Conservation (phyloP, 2,113 vertebrate genomes). For the Muntiacus muntjak region DNA sequence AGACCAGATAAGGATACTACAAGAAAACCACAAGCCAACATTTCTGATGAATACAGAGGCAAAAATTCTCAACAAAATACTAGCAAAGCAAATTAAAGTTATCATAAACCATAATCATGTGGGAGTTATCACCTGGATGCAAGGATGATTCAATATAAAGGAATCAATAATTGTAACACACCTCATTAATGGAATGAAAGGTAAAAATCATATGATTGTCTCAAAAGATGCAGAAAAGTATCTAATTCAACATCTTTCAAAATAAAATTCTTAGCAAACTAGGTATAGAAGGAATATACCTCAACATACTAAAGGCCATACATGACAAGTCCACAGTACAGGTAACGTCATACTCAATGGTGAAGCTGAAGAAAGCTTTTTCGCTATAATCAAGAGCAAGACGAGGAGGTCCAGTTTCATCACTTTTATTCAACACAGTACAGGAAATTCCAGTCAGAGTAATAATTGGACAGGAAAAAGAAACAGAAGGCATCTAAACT, state of each 20-base stretch:
- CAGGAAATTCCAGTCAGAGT: neutral
- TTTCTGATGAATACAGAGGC: neutral
- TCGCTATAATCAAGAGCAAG: neutral
- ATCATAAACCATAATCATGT: neutral
- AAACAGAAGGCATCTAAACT: neutral
- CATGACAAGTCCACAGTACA: neutral
- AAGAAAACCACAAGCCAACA: neutral
- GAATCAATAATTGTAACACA: neutral
- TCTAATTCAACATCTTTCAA: neutral
- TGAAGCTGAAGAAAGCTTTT: neutral
- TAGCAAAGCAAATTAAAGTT: neutral
- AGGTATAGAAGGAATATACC: neutral
- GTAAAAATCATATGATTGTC: neutral
- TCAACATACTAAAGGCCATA: neutral
- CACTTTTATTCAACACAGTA: neutral
- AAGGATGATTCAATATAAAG: neutral
- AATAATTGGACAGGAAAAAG: neutral
- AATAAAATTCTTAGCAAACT: neutral
- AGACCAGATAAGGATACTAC: neutral
- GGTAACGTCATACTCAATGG: neutral
- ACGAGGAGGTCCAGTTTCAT: neutral
- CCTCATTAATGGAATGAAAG: neutral
- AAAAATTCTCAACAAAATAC: neutral
- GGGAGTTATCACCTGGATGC: neutral
- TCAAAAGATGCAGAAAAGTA: neutral